A percentile compares a stretch with the other conserved stretches of the same genome.
Conservation (phyloP, 2,797 vertebrate genomes). For the Salarias fasciatus region DNA sequence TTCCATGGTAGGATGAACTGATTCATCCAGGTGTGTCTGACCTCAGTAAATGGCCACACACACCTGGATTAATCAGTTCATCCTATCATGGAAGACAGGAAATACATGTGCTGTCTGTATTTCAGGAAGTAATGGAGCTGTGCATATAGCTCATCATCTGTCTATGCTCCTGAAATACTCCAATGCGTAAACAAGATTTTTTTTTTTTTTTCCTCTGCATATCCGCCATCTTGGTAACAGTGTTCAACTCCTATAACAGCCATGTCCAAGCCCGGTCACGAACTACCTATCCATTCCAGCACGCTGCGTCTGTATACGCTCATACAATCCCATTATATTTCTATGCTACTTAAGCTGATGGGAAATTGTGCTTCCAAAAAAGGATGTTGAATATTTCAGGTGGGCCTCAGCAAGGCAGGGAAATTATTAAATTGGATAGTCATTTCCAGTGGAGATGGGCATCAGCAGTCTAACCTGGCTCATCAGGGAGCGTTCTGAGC, state of each 20-base stretch:
- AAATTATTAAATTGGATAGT: slow-evolving; percentile 59
- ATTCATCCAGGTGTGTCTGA: too few relatives aligned
- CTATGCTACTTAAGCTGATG: slow-evolving; percentile 26
- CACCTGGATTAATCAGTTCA: too few relatives aligned
- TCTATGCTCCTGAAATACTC: not conserved
- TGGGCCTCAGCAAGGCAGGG: slow-evolving; percentile 48
- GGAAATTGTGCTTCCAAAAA: slow-evolving; percentile 44
- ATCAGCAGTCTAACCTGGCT: slow-evolving; percentile 73
- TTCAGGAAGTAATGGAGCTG: too few relatives aligned
- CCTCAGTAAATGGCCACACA: too few relatives aligned
- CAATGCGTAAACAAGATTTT: not conserved
- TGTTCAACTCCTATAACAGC: not conserved
- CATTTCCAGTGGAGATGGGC: slow-evolving; percentile 70
- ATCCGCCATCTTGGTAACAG: slow-evolving; percentile 3
- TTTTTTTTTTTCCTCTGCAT: slow-evolving; percentile 3
- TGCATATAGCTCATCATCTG: too few relatives aligned
- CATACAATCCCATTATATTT: slow-evolving; percentile 15
- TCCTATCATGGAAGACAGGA: too few relatives aligned
- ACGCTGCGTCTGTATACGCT: slow-evolving; percentile 1
- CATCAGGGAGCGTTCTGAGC: slow-evolving; percentile 71
- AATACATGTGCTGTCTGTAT: too few relatives aligned
- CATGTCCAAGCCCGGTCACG: not conserved
- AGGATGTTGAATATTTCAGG: slow-evolving; percentile 52
- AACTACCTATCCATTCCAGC: slow-evolving; percentile 31
- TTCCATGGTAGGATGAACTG: too few relatives aligned